Evolutionary conservation across 2,797 vertebrate species (phyloP).

Genomic region (Sebastes itinus): DNA sequence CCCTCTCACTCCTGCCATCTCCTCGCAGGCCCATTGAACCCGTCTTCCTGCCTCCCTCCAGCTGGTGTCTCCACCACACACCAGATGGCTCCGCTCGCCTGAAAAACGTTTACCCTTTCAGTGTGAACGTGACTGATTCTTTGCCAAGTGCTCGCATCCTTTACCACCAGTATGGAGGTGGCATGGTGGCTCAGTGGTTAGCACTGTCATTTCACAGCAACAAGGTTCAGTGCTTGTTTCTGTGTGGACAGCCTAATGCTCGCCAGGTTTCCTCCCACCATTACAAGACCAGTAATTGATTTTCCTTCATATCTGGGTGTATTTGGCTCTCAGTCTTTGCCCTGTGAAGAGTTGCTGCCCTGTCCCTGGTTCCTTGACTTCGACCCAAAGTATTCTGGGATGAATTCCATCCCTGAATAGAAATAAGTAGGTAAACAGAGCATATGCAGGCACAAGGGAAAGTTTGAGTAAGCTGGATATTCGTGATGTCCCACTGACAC

Average conservation of each 20-base stretch:
- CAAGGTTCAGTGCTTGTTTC: conserved; percentile 21
- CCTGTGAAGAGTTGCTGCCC: neutral
- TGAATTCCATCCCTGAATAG: neutral
- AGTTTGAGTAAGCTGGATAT: conserved; percentile 4
- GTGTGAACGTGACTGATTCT: conserved; percentile 61
- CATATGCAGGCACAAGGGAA: neutral
- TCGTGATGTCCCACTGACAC: neutral
- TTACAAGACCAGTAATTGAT: neutral
- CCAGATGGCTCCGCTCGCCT: conserved; percentile 76
- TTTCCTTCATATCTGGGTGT: neutral
- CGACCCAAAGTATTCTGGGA: neutral
- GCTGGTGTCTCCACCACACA: conserved; percentile 76
- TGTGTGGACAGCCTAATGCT: conserved; percentile 15
- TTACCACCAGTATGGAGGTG: conserved; percentile 46
- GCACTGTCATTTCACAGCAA: conserved; percentile 42
- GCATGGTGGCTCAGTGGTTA: conserved; percentile 44
- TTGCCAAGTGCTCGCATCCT: conserved; percentile 53
- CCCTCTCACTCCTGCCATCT: conserved; percentile 55
- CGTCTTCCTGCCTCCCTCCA: conserved; percentile 65
- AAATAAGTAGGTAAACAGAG: conserved; percentile 2
- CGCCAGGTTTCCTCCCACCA: conserved; percentile 11
- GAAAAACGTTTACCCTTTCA: conserved; percentile 74
- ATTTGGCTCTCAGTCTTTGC: neutral
- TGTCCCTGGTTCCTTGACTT: neutral
- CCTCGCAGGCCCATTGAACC: conserved; percentile 45